Evolutionary conservation across 1,140 invertebrate species (phyloP).

Genomic region (Bombus cullumanus): DNA sequence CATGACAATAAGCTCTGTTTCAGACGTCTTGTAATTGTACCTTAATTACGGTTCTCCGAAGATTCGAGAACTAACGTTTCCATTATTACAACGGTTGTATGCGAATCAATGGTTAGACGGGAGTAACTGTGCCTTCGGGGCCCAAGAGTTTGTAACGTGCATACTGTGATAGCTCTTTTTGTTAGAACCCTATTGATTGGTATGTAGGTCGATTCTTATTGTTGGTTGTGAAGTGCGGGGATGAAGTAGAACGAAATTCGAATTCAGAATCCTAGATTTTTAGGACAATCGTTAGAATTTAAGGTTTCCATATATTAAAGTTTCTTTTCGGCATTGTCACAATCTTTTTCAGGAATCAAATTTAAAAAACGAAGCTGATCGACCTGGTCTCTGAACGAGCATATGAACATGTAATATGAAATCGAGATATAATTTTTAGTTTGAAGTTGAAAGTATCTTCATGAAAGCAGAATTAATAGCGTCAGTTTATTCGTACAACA

Average conservation of each 20-base stretch:
- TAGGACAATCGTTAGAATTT: neutral
- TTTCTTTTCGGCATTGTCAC: neutral
- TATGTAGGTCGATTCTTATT: constrained; percentile 1
- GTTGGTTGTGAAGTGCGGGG: too few species aligned
- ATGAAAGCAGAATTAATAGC: neutral
- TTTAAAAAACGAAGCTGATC: neutral
- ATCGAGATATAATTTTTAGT: neutral
- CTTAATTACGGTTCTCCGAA: constrained; percentile 15
- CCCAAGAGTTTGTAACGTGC: neutral
- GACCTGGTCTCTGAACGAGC: too few species aligned
- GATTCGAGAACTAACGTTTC: constrained; percentile 1
- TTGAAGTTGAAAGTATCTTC: neutral
- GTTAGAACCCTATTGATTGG: neutral
- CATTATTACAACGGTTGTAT: constrained; percentile 6
- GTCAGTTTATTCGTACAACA: neutral
- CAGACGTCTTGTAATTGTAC: neutral
- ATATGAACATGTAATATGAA: too few species aligned
- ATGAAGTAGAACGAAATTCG: neutral
- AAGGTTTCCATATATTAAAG: neutral
- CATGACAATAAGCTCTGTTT: constrained; percentile 1
- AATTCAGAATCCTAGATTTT: neutral
- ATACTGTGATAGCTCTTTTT: neutral
- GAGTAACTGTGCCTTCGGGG: too few species aligned
- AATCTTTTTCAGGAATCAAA: neutral
- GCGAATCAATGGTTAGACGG: neutral